Base-by-base conservation (phyloP, 1,140 invertebrate species). In the Drosophila santomea region DNA sequence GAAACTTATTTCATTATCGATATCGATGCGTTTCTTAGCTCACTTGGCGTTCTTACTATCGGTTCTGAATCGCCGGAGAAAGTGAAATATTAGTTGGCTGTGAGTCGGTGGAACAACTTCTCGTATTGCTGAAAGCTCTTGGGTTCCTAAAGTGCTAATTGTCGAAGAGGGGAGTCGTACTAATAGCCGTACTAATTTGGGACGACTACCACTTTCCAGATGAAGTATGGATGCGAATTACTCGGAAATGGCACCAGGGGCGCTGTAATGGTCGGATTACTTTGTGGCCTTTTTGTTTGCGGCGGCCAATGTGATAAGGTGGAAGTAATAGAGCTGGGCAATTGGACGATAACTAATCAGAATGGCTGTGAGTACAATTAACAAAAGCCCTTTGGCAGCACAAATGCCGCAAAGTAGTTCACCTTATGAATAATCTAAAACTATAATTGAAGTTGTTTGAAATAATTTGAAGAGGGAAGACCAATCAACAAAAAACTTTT, bases 321-420 rank as follows among this genome's bases (percentile, higher is more conserved):
- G 14, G 67, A 82, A 64, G 60, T 89, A 20, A 81, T 89, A 48
- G 72, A 89, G 44, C 57, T 91, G 67, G 55, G 55, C 38, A 58
- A 80, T 61, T 91, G 89, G 89, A 77, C 25, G 32, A 57, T 91
- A 80, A 73, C 56, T 58, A 91, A 91, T 71, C 89, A 77, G 56
- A 91, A 91, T 67, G 72, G 78, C 48, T 71, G 89, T 91, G 63
- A 91, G 89, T 91, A 64, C 11, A 25, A 47, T 14, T 3, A 36
- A 5, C 10, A 15, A 25, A 11, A 15, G 10, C 39, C 10, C 12
- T 38, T 23, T 12, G 17, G n/a, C 6, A 39, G 10, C 45, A 35
- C 10, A 17, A 20, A 3, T 44, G 41, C n/a, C 44, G 10, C 39
- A 43, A 48, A 44, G 23, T 56, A 23, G 4, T 55, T 47, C 25